Evolutionary conservation across 2,113 vertebrate species (phyloP).

Genomic region (Melanotaenia duboulayi): DNA sequence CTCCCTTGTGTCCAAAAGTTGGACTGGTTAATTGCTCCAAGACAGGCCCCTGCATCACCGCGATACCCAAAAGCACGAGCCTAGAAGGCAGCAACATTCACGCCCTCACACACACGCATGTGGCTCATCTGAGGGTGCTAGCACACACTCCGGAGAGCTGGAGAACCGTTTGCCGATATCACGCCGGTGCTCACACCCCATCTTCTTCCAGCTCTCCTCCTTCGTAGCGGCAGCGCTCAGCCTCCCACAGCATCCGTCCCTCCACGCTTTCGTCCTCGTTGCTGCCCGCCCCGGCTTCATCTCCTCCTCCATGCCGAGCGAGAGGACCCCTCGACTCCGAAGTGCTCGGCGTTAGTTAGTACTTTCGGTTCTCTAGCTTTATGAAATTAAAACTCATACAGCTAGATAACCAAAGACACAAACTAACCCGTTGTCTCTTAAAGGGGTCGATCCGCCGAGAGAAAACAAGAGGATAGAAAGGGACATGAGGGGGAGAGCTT

Average conservation of each 20-base stretch:
- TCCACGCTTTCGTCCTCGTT: constrained; percentile 35
- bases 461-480: constrained; percentile 26
- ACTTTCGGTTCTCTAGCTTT: constrained; percentile 99
- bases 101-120: constrained; percentile 36
- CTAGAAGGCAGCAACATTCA: constrained; percentile 29
- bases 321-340: constrained; percentile 59
- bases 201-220: constrained; percentile 25
- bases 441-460: constrained; percentile 78
- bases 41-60: constrained; percentile 44
- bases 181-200: constrained; percentile 18
- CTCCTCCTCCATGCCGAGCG: constrained; percentile 43
- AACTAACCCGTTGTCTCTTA: constrained; percentile 87
- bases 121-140: constrained; percentile 31
- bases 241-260: constrained; percentile 60
- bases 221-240: constrained; percentile 46
- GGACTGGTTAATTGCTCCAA: constrained; percentile 20
- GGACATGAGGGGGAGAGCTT: constrained; percentile 14
- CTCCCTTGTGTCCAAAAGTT: constrained; percentile 40
- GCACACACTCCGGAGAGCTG: constrained; percentile 19
- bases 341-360: constrained; percentile 85
- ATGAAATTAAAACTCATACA: constrained; percentile 99
- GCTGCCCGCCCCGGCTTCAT: constrained; percentile 45
- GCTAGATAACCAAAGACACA: constrained; percentile 99
- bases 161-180: constrained; percentile 1
- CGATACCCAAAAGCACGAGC: constrained; percentile 34